phyloP scores from a whole-genome alignment of 2,888 invertebrate species.

The Nymphalis polychloros region DNA sequence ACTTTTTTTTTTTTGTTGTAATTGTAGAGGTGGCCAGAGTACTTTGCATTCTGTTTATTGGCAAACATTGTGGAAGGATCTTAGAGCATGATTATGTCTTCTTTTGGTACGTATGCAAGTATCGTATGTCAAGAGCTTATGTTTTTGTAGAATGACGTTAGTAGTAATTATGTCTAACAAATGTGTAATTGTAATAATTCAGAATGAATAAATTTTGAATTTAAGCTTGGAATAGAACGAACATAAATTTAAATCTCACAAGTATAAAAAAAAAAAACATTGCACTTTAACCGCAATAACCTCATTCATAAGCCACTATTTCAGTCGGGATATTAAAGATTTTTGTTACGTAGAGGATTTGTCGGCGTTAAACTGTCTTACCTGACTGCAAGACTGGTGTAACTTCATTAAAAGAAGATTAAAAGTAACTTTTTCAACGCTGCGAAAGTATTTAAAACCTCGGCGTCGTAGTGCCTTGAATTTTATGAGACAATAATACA shows the following conservation, averaged over 20 bases:
- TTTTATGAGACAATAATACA: constrained; percentile 54
- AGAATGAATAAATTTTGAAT: no score
- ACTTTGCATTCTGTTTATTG: no score
- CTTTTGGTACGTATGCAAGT: no score
- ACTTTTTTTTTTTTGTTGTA: no score
- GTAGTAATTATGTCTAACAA: no score
- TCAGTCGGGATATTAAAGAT: constrained; percentile 24
- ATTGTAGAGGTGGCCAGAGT: no score
- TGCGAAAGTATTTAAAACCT: constrained; percentile 53
- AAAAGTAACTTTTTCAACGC: constrained; percentile 61
- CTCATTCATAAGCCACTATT: constrained; percentile 5
- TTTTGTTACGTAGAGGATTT: constrained; percentile 46
- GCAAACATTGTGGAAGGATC: no score
- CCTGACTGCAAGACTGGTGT: constrained; percentile 52
- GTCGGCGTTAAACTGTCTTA: constrained; percentile 56
- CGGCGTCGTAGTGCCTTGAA: constrained; percentile 43
- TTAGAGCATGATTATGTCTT: no score
- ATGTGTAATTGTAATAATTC: no score
- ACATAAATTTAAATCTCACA: background rate
- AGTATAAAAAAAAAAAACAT: background rate
- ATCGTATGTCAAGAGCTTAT: no score
- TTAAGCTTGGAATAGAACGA: no score
- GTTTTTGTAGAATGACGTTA: no score
- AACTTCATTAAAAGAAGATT: constrained; percentile 75
- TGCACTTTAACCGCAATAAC: constrained; percentile 8